Percentiles rank a stretch among this genome's conserved stretches.
phyloP scores from a whole-genome alignment of 2,888 invertebrate species.

The Pycnomerus fuliginosus region DNA sequence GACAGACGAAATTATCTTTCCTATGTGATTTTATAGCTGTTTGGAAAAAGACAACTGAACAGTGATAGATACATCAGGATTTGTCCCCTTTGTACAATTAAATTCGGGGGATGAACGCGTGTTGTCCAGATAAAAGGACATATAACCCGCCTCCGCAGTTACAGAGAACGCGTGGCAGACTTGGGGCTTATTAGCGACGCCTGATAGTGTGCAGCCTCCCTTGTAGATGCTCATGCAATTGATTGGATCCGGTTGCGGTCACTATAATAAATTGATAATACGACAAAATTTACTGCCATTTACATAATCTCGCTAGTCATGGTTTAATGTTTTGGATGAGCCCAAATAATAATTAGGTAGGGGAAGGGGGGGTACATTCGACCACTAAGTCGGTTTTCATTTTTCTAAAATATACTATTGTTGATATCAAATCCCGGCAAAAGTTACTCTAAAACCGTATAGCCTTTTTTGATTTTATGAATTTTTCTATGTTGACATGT shows the following conservation, averaged over 20 bases:
- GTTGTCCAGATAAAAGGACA: constrained; percentile 5
- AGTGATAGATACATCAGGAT: neutral
- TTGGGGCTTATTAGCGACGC: constrained; percentile 17
- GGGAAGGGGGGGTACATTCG: too few relatives aligned
- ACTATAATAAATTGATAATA: constrained; percentile 12
- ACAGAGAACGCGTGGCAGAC: constrained; percentile 15
- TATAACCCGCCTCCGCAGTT: constrained; percentile 19
- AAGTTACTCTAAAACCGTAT: too few relatives aligned
- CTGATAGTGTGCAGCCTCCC: constrained; percentile 9
- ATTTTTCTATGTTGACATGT: too few relatives aligned
- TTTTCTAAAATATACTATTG: too few relatives aligned
- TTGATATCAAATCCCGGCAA: too few relatives aligned
- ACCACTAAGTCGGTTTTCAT: too few relatives aligned
- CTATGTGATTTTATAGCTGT: constrained; percentile 2
- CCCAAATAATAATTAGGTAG: too few relatives aligned
- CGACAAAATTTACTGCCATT: constrained; percentile 10
- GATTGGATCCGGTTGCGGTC: constrained; percentile 13
- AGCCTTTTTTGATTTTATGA: too few relatives aligned
- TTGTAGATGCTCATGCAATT: constrained; percentile 8
- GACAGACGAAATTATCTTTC: constrained; percentile 8
- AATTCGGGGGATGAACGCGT: constrained; percentile 7
- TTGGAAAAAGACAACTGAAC: neutral
- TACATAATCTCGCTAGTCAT: too few relatives aligned
- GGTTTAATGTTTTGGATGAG: too few relatives aligned
- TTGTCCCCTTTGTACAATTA: neutral